Conservation (phyloP, 2,888 invertebrate species). For the Hemaris fuciformis region DNA sequence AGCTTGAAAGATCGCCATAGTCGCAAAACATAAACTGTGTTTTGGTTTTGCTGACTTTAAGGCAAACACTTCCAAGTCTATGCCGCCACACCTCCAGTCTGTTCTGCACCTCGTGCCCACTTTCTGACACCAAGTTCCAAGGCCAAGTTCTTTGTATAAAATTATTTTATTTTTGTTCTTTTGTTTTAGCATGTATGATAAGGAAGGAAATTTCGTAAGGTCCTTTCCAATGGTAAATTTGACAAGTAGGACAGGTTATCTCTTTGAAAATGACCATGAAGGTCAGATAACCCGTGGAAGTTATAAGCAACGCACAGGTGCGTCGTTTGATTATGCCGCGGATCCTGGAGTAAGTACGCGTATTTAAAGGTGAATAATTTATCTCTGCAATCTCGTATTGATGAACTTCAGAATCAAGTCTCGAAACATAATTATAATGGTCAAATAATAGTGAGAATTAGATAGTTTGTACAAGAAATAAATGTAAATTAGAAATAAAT, state of each 20-base stretch:
- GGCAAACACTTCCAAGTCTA: too few species aligned
- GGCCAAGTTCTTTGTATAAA: background rate
- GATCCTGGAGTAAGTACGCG: slow-evolving; percentile 54
- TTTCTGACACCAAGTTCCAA: too few species aligned
- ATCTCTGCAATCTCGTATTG: background rate
- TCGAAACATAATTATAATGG: too few species aligned
- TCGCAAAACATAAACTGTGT: too few species aligned
- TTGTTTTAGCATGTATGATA: slow-evolving; percentile 46
- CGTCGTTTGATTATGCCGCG: slow-evolving; percentile 48
- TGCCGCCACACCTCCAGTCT: too few species aligned
- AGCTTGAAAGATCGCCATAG: too few species aligned
- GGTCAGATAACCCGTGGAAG: slow-evolving; percentile 57
- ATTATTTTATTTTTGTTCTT: background rate
- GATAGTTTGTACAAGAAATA: too few species aligned
- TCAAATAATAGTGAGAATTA: too few species aligned
- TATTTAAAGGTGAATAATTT: background rate
- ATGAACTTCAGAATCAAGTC: too few species aligned
- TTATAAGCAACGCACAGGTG: slow-evolving; percentile 52
- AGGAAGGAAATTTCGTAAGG: slow-evolving; percentile 43
- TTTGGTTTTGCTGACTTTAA: too few species aligned
- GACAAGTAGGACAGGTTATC: slow-evolving; percentile 51
- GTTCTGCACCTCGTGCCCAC: too few species aligned
- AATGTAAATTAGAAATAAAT: too few species aligned
- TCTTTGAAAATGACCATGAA: slow-evolving; percentile 48
- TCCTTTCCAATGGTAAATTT: slow-evolving; percentile 48